Base-by-base conservation (phyloP, 2,797 vertebrate species). In the Cyprinodon diabolis region DNA sequence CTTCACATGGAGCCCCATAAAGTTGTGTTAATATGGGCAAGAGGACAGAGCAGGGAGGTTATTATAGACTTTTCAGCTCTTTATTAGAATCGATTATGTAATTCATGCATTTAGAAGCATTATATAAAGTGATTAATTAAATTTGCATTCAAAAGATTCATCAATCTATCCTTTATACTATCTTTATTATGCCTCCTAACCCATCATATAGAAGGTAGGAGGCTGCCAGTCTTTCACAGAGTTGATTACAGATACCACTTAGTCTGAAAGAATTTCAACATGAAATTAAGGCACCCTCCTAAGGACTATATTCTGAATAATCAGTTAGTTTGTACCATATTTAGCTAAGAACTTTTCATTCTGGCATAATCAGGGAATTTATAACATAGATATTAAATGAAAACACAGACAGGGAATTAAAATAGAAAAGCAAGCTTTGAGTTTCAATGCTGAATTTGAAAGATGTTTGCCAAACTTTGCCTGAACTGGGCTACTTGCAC, bases 41-140 rank as follows among this genome's bases (percentile, higher is more conserved):
- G 55, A 69, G 79, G 79, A 76, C 74, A 10, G 69, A 70, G 71
- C 77, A 66, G 13, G 40, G 15, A 80, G 75, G 65, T 79, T 68
- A 82, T 90, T 75, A 82, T 0, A 56, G 68, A 79, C 66, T 75
- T 30, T 37, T 52, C 73, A 65, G 71, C 81, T 78, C 84, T 68
- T 85, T 72, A 66, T 86, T 69, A 66, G 25, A 57, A 86, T 83
- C 74, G 1, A 84, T 81, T 66, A 40, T 68, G n/a, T 79, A 57
- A 77, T 72, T 72, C 77, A 75, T 84, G 65, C 71, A 72, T 81
- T 86, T 72, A 74, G 75, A 79, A 85, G 72, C 81, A 80, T 87
- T 83, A 68, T 45, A 79, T 43, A 23, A 80, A 78, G 76, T 68
- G 7, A 84, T 83, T 84, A n/a, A 74, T 66, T 66, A 12, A 66